A percentile compares a stretch with the other conserved stretches of the same genome.
Evolutionary conservation across 2,113 vertebrate species (phyloP).

Genomic region (Cinclus cinclus): DNA sequence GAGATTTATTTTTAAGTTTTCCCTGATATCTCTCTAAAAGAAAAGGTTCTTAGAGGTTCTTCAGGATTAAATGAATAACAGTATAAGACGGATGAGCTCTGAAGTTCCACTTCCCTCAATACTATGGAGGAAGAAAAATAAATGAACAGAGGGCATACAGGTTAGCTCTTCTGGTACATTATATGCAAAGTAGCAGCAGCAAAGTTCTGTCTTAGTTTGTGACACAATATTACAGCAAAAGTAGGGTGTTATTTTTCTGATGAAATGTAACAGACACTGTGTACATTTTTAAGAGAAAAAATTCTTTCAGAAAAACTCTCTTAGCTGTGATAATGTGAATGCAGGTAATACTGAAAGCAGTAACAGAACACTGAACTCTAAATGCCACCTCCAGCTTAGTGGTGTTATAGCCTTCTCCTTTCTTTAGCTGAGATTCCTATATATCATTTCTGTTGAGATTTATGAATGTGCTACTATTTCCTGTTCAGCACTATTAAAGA

Average conservation of each 20-base stretch:
- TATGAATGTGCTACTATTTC: conserved; percentile 7
- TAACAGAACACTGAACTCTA: background rate
- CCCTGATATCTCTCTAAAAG: background rate
- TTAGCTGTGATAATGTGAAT: background rate
- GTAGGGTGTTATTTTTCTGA: background rate
- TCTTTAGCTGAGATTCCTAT: background rate
- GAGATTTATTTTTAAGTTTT: background rate
- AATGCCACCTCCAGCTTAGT: background rate
- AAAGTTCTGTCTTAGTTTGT: background rate
- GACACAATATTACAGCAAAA: background rate
- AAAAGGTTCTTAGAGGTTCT: background rate
- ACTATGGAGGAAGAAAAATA: background rate
- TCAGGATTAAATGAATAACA: background rate
- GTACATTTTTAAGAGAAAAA: background rate
- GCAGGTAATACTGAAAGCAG: background rate
- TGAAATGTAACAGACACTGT: background rate
- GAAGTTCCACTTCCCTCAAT: background rate
- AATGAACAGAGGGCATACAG: background rate
- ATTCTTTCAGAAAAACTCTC: background rate
- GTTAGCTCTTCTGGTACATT: background rate
- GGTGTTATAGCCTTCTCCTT: background rate
- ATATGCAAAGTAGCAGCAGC: background rate
- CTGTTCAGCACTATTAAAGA: background rate
- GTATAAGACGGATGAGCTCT: background rate
- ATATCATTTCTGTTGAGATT: background rate